Evolutionary conservation across 2,888 invertebrate genomes (phyloP).

Genomic region (Axea sp.): DNA sequence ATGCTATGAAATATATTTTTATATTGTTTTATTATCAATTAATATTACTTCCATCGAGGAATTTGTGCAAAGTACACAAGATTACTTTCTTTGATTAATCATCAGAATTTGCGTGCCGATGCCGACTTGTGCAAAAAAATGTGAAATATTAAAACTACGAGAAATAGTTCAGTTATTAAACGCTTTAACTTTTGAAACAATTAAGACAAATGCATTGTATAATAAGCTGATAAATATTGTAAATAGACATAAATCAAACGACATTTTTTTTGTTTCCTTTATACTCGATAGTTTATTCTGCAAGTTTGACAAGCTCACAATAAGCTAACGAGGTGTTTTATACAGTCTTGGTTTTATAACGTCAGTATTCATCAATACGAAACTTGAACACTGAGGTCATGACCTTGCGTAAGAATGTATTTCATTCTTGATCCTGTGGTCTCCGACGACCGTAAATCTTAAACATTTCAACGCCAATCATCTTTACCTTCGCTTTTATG

Average conservation of each 20-base stretch:
- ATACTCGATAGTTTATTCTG: constrained; percentile 54
- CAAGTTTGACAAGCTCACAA: constrained; percentile 58
- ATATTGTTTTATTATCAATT: no score
- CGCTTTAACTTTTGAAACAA: no score
- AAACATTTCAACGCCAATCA: constrained; percentile 72
- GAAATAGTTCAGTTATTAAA: no score
- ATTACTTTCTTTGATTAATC: no score
- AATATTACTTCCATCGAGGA: no score
- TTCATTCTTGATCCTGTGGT: constrained; percentile 65
- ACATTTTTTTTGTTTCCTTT: constrained; percentile 33
- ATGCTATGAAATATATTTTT: no score
- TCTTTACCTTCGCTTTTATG: constrained; percentile 63
- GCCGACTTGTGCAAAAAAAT: no score
- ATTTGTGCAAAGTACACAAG: no score
- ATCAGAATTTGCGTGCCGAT: no score
- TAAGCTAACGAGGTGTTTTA: constrained; percentile 64
- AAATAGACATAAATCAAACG: constrained; percentile 49
- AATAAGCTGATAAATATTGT: constrained; percentile 34
- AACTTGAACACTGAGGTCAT: constrained; percentile 60
- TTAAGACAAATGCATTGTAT: no score
- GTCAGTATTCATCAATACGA: constrained; percentile 60
- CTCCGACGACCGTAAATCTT: constrained; percentile 71
- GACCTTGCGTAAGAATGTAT: constrained; percentile 63
- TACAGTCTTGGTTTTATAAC: constrained; percentile 59
- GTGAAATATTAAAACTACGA: no score